Conservation (phyloP, 53 echinoderm and acorn worm genomes). For the Mesocentrotus franciscanus region DNA sequence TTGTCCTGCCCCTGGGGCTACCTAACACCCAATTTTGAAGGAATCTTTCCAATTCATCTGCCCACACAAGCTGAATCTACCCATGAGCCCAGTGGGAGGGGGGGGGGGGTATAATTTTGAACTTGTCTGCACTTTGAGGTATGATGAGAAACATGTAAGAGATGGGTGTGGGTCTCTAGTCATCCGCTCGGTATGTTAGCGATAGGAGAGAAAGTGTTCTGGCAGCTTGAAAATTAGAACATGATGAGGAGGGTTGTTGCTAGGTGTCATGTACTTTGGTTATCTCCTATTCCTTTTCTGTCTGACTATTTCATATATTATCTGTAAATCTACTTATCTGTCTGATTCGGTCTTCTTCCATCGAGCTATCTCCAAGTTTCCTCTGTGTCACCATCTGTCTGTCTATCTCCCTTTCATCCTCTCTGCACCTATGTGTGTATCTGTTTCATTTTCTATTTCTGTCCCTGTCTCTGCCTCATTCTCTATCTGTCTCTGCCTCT, state of each 20-base stretch:
- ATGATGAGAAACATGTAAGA: background rate
- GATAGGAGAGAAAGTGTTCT: background rate
- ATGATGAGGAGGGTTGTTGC: background rate
- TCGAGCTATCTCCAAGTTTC: background rate
- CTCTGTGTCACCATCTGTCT: background rate
- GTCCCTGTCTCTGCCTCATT: too few relatives aligned
- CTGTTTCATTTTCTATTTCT: background rate
- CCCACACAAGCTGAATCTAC: constrained; percentile 19
- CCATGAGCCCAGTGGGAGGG: background rate
- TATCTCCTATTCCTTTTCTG: background rate
- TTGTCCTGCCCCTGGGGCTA: background rate
- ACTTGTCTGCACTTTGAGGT: background rate
- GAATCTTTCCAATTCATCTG: background rate
- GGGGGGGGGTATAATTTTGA: background rate
- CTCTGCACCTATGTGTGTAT: background rate
- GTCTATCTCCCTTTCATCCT: background rate
- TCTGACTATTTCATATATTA: background rate
- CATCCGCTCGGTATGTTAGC: background rate
- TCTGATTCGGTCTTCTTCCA: background rate
- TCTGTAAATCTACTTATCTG: background rate
- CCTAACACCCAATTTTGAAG: background rate
- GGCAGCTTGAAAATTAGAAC: background rate
- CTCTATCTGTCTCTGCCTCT: background rate
- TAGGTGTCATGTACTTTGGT: background rate
- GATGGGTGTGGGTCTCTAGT: background rate